Conservation (phyloP, 92 coral and sea anemone genomes). For the Parazoanthus darwini region DNA sequence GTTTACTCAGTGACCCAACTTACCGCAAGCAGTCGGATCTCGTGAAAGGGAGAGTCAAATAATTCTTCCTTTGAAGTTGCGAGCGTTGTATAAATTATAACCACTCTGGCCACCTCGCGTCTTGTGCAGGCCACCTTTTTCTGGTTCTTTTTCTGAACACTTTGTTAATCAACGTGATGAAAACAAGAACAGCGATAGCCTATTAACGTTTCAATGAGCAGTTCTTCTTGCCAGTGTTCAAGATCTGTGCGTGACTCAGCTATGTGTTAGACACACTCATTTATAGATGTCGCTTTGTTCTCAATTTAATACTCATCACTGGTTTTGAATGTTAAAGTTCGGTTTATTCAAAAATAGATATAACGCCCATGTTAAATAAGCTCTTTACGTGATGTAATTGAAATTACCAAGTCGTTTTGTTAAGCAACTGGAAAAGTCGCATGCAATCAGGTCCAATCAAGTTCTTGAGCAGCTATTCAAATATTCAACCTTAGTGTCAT, state of each 20-base stretch:
- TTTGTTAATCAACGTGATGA: constrained; percentile 1
- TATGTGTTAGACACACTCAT: background rate
- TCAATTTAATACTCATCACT: constrained; percentile 42
- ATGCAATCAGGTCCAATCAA: constrained; percentile 45
- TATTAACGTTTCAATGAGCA: background rate
- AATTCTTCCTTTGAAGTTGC: constrained; percentile 9
- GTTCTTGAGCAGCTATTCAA: constrained; percentile 39
- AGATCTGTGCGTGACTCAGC: constrained; percentile 36
- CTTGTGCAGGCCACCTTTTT: constrained; percentile 15
- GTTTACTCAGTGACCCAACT: constrained; percentile 29
- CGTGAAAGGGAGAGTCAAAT: constrained; percentile 11
- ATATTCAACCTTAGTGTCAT: constrained; percentile 44
- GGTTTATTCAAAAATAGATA: constrained; percentile 45
- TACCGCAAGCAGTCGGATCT: constrained; percentile 48
- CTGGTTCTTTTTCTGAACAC: background rate
- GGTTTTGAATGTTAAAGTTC: constrained; percentile 33
- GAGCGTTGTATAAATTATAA: constrained; percentile 30
- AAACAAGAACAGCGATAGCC: background rate
- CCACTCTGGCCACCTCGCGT: background rate
- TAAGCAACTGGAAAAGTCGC: constrained; percentile 54
- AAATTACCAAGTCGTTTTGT: constrained; percentile 59
- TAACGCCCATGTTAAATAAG: constrained; percentile 33
- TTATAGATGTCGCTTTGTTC: constrained; percentile 40
- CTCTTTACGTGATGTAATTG: constrained; percentile 58
- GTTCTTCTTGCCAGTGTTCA: background rate